phyloP scores from a whole-genome alignment of 2,797 vertebrate genomes.

The Nyctalus aviator region DNA sequence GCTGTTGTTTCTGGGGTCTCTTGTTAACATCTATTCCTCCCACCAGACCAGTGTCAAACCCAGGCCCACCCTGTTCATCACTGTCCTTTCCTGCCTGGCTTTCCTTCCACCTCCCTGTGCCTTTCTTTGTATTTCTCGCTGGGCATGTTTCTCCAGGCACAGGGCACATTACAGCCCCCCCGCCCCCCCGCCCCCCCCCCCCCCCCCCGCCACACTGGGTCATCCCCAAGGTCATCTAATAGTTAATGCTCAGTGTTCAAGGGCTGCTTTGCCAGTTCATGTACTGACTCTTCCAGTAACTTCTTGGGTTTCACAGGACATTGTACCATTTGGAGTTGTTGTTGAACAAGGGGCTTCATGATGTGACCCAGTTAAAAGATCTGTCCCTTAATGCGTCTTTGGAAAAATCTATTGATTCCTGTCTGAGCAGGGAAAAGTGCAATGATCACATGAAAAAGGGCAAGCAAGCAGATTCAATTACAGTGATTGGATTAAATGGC shows the following conservation, averaged over 20 bases:
- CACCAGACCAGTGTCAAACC: not conserved
- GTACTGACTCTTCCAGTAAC: not conserved
- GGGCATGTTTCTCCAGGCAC: not conserved
- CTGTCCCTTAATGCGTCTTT: not conserved
- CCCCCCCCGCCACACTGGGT: not conserved
- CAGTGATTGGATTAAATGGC: constrained; percentile 43
- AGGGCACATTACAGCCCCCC: not conserved
- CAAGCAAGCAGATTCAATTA: not conserved
- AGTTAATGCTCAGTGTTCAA: not conserved
- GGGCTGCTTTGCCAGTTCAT: not conserved
- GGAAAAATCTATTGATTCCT: not conserved
- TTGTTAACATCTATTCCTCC: too few relatives aligned
- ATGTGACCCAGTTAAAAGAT: not conserved
- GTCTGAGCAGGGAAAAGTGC: not conserved
- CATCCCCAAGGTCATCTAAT: too few relatives aligned
- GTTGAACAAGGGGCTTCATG: not conserved
- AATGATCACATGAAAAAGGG: not conserved
- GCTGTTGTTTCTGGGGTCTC: too few relatives aligned
- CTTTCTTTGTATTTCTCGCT: not conserved
- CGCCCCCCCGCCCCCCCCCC: rapidly evolving
- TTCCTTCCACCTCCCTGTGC: not conserved
- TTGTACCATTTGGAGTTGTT: not conserved
- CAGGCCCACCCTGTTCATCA: not conserved
- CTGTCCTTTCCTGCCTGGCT: not conserved
- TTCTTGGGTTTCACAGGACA: not conserved